Base-by-base conservation (phyloP, 2,888 invertebrate species). In the Polyommatus icarus region DNA sequence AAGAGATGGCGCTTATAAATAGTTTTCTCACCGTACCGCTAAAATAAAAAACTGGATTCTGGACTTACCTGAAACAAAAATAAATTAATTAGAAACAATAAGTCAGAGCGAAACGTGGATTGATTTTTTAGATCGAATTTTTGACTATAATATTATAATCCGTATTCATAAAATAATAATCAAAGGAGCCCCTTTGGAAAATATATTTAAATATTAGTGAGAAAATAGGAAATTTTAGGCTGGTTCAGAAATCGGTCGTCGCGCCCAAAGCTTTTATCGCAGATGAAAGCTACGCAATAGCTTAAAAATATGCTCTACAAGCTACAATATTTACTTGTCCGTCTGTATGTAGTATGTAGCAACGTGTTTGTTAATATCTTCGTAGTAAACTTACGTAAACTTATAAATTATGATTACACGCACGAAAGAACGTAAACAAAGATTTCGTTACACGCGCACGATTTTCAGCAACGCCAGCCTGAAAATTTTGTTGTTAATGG, bases 1-100 rank as follows among this genome's bases (percentile, higher is more conserved):
- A n/a, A 79, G 36, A 82, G 82, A 82, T 82, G 82, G 79, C 82
- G 79, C 79, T 77, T 32, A 59, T n/a, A 46, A 7, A 36, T 20
- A 29, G 15, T 50, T 73, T 50, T 46, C 73, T 73, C 6, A 73
- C 73, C 50, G 12, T 5, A 12, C 12, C 73, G 73, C 36, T 20
- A 15, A 46, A 73, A 15, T 46, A 10, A 73, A 24, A 6, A 24
- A 12, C 18, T 54, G 54, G 54, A 18, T 50, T 50, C 71, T 24
- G 10, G 50, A 46, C 78, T 80, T 81, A 81, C 81, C 81, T 81
- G 79, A 59, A 80, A 80, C 75, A 80, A 76, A 76, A 78, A 76
- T 77, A 72, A 59, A 10, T 61, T 8, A 61, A 61, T 61, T 59
- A 20, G 10, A 61, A 20, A 59, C 8, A 8, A 1, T n/a, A 12